Evolutionary conservation across 2,113 vertebrate genomes (phyloP).

Genomic region (Callocephalon fimbriatum): DNA sequence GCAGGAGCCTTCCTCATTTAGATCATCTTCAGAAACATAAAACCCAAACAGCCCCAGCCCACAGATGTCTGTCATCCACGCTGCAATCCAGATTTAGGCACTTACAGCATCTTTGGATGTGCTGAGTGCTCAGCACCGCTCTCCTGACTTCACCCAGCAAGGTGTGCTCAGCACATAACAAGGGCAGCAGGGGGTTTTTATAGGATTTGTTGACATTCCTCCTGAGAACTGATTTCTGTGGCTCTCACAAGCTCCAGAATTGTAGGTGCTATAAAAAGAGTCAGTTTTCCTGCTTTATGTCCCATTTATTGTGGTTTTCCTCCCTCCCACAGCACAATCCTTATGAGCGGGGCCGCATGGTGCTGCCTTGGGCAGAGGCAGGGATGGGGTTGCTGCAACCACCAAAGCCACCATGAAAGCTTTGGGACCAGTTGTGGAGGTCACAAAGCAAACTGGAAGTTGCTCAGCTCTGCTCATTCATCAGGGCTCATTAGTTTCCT

Average conservation of each 20-base stretch:
- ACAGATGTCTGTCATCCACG: neutral
- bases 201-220: neutral
- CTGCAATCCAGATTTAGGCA: fast-evolving
- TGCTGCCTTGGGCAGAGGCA: neutral
- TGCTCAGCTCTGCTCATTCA: neutral
- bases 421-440: neutral
- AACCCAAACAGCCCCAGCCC: neutral
- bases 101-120: fast-evolving
- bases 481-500: neutral
- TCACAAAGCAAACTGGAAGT: fast-evolving
- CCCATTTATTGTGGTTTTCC: neutral
- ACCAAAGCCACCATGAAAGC: neutral
- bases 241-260: neutral
- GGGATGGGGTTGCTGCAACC: neutral
- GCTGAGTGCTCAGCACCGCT: neutral
- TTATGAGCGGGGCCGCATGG: fast-evolving
- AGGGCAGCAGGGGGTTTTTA: neutral
- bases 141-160: neutral
- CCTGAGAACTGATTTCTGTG: neutral
- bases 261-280: neutral
- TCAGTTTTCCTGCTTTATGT: neutral
- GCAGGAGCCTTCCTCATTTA: neutral
- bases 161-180: neutral
- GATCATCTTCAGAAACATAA: neutral
- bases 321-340: neutral